Conservation (phyloP, 2,797 vertebrate genomes). For the Bovichtus diacanthus region DNA sequence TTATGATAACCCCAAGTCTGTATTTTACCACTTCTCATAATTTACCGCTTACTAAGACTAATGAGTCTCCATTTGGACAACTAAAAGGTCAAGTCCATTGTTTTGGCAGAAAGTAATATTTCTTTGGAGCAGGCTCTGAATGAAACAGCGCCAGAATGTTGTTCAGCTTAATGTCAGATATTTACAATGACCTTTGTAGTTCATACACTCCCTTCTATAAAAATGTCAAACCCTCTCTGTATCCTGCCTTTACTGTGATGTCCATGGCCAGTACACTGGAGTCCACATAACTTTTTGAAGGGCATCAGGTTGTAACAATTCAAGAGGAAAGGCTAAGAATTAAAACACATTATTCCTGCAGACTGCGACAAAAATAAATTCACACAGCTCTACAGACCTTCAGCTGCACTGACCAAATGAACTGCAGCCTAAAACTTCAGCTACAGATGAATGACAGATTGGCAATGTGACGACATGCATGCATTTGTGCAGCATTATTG, state of each 20-base stretch:
- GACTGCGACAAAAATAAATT: constrained; percentile 50
- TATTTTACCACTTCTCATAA: constrained; percentile 56
- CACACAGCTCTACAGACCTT: constrained; percentile 15
- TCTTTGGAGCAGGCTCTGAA: constrained; percentile 41
- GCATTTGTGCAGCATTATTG: not conserved
- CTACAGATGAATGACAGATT: constrained; percentile 12
- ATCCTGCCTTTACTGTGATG: constrained; percentile 55
- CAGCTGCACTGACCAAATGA: constrained; percentile 19
- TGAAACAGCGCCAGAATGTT: constrained; percentile 60
- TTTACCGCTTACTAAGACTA: constrained; percentile 46
- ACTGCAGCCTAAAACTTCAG: constrained; percentile 12
- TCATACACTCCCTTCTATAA: constrained; percentile 66
- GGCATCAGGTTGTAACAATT: constrained; percentile 44
- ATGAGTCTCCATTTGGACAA: constrained; percentile 58
- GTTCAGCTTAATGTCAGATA: constrained; percentile 65
- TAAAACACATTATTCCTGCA: constrained; percentile 37
- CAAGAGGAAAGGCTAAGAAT: constrained; percentile 40
- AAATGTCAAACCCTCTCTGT: constrained; percentile 67
- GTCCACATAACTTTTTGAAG: constrained; percentile 34
- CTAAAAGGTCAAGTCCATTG: constrained; percentile 76
- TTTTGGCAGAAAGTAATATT: constrained; percentile 60
- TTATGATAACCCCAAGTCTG: constrained; percentile 61
- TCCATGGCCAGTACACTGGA: not conserved
- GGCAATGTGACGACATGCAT: constrained; percentile 5
- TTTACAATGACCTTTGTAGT: constrained; percentile 77